Percentiles rank a stretch among this genome's conserved stretches.
phyloP scores from a whole-genome alignment of 2,113 vertebrate species.

The Xyliphius kryptos region DNA sequence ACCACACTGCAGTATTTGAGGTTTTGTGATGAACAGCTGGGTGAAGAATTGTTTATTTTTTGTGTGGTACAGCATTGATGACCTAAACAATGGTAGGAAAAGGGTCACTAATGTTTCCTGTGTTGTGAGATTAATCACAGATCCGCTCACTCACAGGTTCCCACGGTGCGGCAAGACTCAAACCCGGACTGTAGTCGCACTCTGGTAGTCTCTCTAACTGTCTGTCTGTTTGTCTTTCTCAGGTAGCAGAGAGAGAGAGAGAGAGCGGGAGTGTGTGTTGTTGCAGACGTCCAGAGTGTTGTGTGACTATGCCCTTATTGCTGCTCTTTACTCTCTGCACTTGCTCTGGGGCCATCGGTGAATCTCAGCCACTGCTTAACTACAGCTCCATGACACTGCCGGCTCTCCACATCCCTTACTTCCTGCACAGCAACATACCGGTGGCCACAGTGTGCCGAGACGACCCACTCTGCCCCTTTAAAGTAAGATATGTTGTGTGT shows the following conservation, averaged over 20 bases:
- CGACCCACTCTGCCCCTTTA: slow-evolving; percentile 81
- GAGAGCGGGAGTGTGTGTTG: no score
- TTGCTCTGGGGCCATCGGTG: slow-evolving; percentile 51
- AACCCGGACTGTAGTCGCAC: not conserved
- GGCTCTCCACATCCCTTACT: slow-evolving; percentile 80
- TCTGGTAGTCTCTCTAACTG: not conserved
- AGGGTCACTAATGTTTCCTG: slow-evolving; percentile 59
- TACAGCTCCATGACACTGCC: slow-evolving; percentile 74
- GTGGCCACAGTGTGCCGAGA: slow-evolving; percentile 69
- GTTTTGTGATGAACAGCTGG: no score
- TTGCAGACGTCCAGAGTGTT: no score
- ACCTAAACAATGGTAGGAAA: slow-evolving; percentile 57
- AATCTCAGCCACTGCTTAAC: slow-evolving; percentile 52
- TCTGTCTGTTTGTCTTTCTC: slow-evolving; percentile 31
- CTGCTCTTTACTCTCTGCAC: slow-evolving; percentile 60
- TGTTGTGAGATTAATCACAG: no score
- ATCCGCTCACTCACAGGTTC: slow-evolving; percentile 42
- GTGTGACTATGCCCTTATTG: slow-evolving; percentile 69
- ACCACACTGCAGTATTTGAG: no score
- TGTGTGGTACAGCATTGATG: no score
- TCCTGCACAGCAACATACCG: slow-evolving; percentile 76
- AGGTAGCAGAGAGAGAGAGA: slow-evolving; percentile 45
- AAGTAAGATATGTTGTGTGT: slow-evolving; percentile 73
- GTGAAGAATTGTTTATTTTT: no score
- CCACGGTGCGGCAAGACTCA: slow-evolving; percentile 46